phyloP scores from a whole-genome alignment of 1,140 invertebrate genomes.

The Zaprionus capensis region DNA sequence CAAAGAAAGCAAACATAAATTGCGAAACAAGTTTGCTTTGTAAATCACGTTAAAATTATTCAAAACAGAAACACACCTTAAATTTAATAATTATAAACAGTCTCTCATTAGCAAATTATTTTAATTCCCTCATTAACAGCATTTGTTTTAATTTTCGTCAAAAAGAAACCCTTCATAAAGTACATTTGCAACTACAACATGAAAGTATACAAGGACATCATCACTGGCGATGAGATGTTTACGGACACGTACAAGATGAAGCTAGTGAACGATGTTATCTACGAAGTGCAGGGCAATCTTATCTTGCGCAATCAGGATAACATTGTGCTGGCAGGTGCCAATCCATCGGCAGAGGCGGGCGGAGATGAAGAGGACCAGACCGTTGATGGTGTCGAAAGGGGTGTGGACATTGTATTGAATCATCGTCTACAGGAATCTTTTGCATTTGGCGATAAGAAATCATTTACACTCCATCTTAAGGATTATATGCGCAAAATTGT shows the following conservation, averaged over 20 bases:
- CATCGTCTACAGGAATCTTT: conserved; percentile 94
- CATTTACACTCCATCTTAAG: conserved; percentile 96
- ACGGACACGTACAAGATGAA: conserved; percentile 98
- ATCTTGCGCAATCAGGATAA: conserved; percentile 92
- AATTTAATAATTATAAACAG: not conserved
- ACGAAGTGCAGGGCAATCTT: conserved; percentile 96
- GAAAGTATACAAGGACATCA: conserved; percentile 97
- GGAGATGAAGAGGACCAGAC: conserved; percentile 94
- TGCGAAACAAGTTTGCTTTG: not conserved
- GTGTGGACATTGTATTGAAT: conserved; percentile 97
- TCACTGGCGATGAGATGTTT: conserved; percentile 98
- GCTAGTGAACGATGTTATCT: conserved; percentile 95
- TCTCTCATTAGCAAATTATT: not conserved
- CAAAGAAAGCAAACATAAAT: not conserved
- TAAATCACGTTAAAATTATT: not conserved
- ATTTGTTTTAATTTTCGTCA: too few relatives aligned
- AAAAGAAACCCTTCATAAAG: too few relatives aligned
- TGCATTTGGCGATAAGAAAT: conserved; percentile 94
- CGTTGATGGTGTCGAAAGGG: conserved; percentile 90
- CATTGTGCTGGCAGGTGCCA: conserved; percentile 93
- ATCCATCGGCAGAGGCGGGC: conserved; percentile 95
- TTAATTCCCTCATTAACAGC: not conserved
- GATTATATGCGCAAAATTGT: conserved; percentile 98
- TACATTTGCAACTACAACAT: conserved; percentile 86
- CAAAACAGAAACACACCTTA: not conserved